Evolutionary conservation across 2,113 vertebrate species (phyloP).

Genomic region (Atractosteus spatula): DNA sequence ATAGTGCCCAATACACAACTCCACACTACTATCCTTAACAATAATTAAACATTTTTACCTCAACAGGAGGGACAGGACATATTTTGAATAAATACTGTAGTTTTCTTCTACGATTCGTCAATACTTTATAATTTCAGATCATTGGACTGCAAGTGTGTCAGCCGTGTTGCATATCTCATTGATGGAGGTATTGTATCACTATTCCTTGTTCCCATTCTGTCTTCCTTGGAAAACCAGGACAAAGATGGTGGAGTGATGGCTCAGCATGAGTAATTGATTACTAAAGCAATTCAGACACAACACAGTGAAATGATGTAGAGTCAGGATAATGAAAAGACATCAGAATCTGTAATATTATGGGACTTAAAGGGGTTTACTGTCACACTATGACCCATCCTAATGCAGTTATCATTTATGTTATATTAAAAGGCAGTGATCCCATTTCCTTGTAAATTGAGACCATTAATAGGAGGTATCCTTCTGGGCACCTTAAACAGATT

Average conservation of each 20-base stretch:
- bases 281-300: neutral
- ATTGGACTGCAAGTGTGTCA: too few relatives aligned
- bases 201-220: constrained; percentile 1
- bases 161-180: neutral
- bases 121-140: too few relatives aligned
- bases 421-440: too few relatives aligned
- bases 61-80: too few relatives aligned
- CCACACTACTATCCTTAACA: too few relatives aligned
- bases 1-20: too few relatives aligned
- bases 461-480: too few relatives aligned
- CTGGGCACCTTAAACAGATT: too few relatives aligned
- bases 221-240: constrained; percentile 1
- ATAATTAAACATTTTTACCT: too few relatives aligned
- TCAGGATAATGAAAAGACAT: neutral
- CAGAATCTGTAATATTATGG: neutral
- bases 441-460: too few relatives aligned
- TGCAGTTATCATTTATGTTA: neutral
- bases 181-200: neutral
- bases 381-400: neutral
- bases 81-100: too few relatives aligned
- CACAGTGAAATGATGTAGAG: neutral
- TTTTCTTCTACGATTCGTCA: too few relatives aligned
- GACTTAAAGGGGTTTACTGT: neutral
- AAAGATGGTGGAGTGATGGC: neutral
- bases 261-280: constrained; percentile 1